Conservation (phyloP, 2,888 invertebrate species). For the Caenorhabditis panamensis region DNA sequence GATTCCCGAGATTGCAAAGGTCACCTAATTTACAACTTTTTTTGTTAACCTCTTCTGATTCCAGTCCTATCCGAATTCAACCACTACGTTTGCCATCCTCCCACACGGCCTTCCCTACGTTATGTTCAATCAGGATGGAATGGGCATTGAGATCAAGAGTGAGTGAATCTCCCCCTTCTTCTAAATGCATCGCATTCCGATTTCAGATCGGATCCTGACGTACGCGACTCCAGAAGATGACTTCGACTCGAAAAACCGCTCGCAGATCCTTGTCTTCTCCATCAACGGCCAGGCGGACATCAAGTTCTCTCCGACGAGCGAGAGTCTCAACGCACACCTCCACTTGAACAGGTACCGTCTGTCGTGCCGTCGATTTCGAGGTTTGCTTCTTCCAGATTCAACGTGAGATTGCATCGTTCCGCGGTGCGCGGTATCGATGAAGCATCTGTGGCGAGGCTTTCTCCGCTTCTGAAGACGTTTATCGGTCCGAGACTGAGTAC, state of each 20-base stretch:
- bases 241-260: slow-evolving; percentile 23
- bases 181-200: background rate
- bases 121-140: slow-evolving; percentile 73
- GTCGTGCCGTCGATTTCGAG: background rate
- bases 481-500: slow-evolving; percentile 75
- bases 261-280: slow-evolving; percentile 78
- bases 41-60: too few relatives aligned
- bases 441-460: slow-evolving; percentile 73
- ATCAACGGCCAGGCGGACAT: slow-evolving; percentile 79
- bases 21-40: slow-evolving; percentile 67
- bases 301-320: slow-evolving; percentile 69
- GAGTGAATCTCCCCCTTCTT: slow-evolving; percentile 11
- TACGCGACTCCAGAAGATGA: slow-evolving; percentile 70
- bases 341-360: slow-evolving; percentile 72
- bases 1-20: slow-evolving; percentile 55
- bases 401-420: slow-evolving; percentile 76
- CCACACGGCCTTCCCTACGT: slow-evolving; percentile 79
- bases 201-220: slow-evolving; percentile 77
- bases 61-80: slow-evolving; percentile 71
- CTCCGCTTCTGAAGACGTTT: slow-evolving; percentile 79
- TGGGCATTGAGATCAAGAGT: slow-evolving; percentile 76
- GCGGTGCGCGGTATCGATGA: slow-evolving; percentile 76
- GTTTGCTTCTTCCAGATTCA: slow-evolving; percentile 48
- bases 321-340: slow-evolving; percentile 73
- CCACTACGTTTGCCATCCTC: slow-evolving; percentile 77